Evolutionary conservation across 2,888 invertebrate genomes (phyloP), one percentile per base, ranked within the genome.

Genomic region (Epicampocera succincta): DNA sequence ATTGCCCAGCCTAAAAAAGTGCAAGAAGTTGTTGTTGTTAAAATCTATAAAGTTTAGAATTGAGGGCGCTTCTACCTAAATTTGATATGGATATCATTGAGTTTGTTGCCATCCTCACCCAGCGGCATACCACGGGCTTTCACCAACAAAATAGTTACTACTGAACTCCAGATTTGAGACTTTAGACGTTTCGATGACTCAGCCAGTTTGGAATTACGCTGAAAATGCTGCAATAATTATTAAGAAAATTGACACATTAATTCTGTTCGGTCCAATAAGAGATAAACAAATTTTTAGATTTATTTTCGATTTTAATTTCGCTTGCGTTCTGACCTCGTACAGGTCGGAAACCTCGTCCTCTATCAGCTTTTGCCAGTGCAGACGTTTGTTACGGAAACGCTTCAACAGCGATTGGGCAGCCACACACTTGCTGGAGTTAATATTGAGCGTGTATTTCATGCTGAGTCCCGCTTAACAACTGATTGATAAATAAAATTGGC

Each of bases 131-230:
- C 96, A 92, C 95, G 96, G 12, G 98, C 99, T 91, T 99, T 98
- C 25, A 99, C 97, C 84, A 99, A 92, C n/a, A 99, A 95, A 86
- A 99, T 96, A 79, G 98, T 99, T 44, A 99, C 98, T 75, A 98
- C 97, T 2, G 97, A 97, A 89, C 96, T 97, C 99, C 99, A 99
- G 89, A 98, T 97, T 92, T 99, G 98, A 33, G 96, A 97, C 91
- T 98, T 98, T 69, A 97, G 92, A 80, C 95, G 93, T 88, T 95
- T 94, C 89, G 96, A 96, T 73, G 96, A 95, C 88, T 97, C 97
- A 48, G 94, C 94, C 84, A 95, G 91, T 89, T 95, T 93, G 83
- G 94, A 94, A 88, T 94, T 95, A 88, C 94, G 94, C 87, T 96
- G 93, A 86, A 96, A 94, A 90, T 96, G 96, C 96, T 96, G 85